Base-by-base conservation (phyloP, 2,888 invertebrate species). In the Leptinotarsa juncta region DNA sequence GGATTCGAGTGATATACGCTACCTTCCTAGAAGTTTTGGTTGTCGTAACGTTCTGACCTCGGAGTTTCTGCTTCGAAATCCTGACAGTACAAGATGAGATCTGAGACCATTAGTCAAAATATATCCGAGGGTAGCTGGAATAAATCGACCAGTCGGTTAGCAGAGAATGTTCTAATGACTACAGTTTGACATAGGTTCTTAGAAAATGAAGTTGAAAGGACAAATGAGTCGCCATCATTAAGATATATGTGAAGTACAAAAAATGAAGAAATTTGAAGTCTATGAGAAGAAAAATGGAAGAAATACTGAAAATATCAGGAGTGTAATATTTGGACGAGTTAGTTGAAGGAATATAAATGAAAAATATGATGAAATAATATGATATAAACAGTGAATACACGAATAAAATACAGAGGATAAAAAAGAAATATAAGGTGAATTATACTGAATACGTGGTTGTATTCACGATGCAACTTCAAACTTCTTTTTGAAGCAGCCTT, bases 21-120 rank as follows among this genome's bases (percentile, higher is more conserved):
- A 20, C 12, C 7, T 14, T n/a, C 20, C 14, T 23, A 14, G 57
- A 18, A 20, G 14, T 57, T 57, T 23, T 20, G 23, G 57, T 57
- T 23, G 57, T 23, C 57, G 15, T 23, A 57, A 57, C 4, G 20
- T 57, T 57, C 2, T 57, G 57, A 15, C 23, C 12, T 57, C 20
- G 18, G 4, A 23, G 14, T 57, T 15, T 18, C 23, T 20, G 15
- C 20, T 4, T 20, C 5, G 20, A 14, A 57, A 57, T 23, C 15
- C 57, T 15, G 57, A 57, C 57, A 57, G 57, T 57, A 57, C 26
- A 57, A 15, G 23, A 57, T 10, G 57, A 23, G 14, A 23, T 14
- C 23, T 20, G 7, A 42, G 26, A 4, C 57, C 57, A 57, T 57
- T 57, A 57, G 57, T 57, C 57, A 23, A 57, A 26, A 57, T 57